Conservation (phyloP, 2,797 vertebrate species). For the Aeoliscus strigatus region DNA sequence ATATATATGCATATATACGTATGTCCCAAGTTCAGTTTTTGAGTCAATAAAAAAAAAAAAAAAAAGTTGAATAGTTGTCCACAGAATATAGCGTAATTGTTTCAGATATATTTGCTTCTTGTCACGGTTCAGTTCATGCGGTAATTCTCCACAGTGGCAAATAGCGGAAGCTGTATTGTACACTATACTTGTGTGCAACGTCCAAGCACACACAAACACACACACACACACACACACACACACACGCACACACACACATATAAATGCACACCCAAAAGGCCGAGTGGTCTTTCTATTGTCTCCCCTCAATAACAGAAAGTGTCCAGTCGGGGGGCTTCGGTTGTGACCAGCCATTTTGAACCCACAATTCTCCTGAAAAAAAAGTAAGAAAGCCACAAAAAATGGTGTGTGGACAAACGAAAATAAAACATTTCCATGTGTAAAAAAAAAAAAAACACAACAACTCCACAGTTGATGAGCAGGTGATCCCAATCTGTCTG, state of each 20-base stretch:
- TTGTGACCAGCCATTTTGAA: conserved; percentile 62
- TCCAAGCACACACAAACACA: conserved; percentile 41
- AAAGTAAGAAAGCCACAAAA: conserved; percentile 36
- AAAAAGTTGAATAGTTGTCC: conserved; percentile 71
- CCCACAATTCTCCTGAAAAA: conserved; percentile 53
- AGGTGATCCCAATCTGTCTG: conserved; percentile 47
- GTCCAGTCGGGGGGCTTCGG: conserved; percentile 49
- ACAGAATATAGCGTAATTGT: conserved; percentile 75
- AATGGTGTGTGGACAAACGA: conserved; percentile 35
- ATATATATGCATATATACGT: conserved; percentile 33
- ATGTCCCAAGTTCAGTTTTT: conserved; percentile 60
- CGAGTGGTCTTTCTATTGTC: conserved; percentile 64
- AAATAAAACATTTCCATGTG: conserved; percentile 41
- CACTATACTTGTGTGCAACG: conserved; percentile 76
- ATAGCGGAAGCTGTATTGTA: conserved; percentile 75
- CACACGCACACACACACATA: conserved; percentile 51
- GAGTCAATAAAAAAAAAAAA: conserved; percentile 56
- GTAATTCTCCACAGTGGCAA: conserved; percentile 68
- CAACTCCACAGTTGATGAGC: conserved; percentile 50
- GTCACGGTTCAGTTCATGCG: conserved; percentile 76
- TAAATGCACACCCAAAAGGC: conserved; percentile 66
- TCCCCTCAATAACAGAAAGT: conserved; percentile 45
- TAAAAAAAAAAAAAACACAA: conserved; percentile 36
- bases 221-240: conserved; percentile 29
- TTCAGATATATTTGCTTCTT: conserved; percentile 77